Conservation (phyloP, 1,140 invertebrate species). For the Bombus fervidus region DNA sequence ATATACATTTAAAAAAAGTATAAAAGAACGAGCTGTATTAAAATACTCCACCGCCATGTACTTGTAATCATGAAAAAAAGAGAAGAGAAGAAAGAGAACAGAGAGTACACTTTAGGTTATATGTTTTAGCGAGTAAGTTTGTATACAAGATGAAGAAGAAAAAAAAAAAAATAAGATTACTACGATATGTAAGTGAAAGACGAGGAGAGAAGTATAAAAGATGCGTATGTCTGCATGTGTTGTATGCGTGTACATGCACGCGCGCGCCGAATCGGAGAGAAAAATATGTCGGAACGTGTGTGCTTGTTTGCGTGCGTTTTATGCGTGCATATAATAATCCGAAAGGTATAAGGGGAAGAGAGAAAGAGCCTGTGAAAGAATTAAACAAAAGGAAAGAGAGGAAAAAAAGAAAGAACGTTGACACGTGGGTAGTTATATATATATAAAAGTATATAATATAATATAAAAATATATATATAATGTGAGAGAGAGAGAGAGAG, state of each 20-base stretch:
- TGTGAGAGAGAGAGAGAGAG: not conserved
- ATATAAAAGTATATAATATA: constrained; percentile 17
- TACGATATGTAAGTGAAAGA: constrained; percentile 59
- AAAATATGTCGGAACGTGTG: constrained; percentile 30
- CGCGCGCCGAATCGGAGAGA: constrained; percentile 17
- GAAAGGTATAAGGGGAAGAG: constrained; percentile 25
- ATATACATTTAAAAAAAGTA: constrained; percentile 69
- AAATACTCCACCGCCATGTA: constrained; percentile 80
- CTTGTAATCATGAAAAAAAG: constrained; percentile 74
- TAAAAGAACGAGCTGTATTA: constrained; percentile 78
- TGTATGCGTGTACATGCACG: not conserved
- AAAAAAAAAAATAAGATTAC: constrained; percentile 52
- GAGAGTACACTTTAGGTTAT: constrained; percentile 76
- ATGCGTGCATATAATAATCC: constrained; percentile 23
- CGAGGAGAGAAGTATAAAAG: constrained; percentile 28
- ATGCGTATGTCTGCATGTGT: not conserved
- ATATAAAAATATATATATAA: constrained; percentile 25
- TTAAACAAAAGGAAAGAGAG: constrained; percentile 7
- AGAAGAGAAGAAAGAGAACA: constrained; percentile 52
- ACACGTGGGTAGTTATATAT: constrained; percentile 28
- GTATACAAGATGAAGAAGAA: constrained; percentile 77
- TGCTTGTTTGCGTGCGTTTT: constrained; percentile 11
- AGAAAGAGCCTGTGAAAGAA: constrained; percentile 41
- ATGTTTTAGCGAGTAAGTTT: constrained; percentile 79
- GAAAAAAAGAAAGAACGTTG: constrained; percentile 26